These are phyloP conservation scores for Apodemia duryi DNA, from an alignment of 2,888 invertebrate species.

Conservation along the genomic window DNA sequence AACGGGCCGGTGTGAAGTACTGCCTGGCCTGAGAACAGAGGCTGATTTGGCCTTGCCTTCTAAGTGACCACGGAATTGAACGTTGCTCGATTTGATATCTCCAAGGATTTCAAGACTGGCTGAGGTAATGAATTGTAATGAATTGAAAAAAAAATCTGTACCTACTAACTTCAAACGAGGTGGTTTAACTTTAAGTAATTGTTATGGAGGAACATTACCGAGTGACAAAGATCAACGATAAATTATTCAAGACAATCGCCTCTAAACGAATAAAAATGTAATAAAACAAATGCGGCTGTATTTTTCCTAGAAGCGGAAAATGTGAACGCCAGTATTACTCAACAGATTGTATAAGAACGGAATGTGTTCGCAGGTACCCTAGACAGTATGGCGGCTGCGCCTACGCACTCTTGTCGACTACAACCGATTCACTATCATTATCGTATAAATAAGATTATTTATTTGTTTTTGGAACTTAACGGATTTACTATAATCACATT, in stretches of 20 bases:
- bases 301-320: slow-evolving; percentile 1
- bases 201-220: not conserved
- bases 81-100: too few relatives aligned
- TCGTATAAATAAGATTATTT: not conserved
- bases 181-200: too few relatives aligned
- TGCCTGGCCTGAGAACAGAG: too few relatives aligned
- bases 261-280: not conserved
- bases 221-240: not conserved
- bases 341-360: not conserved
- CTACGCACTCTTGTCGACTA: slow-evolving; percentile 45
- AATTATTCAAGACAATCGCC: not conserved
- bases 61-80: too few relatives aligned
- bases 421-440: slow-evolving; percentile 24
- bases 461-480: not conserved
- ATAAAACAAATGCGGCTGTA: not conserved
- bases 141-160: too few relatives aligned
- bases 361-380: slow-evolving; percentile 27
- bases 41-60: too few relatives aligned
- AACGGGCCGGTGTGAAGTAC: too few relatives aligned
- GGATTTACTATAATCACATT: not conserved
- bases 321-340: not conserved
- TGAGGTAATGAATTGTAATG: too few relatives aligned
- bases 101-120: too few relatives aligned
- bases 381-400: slow-evolving; percentile 49
- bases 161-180: too few relatives aligned